These are phyloP conservation scores for Elgonia sp. DNA, from an alignment of 2,888 invertebrate species.

Conservation along the genomic window DNA sequence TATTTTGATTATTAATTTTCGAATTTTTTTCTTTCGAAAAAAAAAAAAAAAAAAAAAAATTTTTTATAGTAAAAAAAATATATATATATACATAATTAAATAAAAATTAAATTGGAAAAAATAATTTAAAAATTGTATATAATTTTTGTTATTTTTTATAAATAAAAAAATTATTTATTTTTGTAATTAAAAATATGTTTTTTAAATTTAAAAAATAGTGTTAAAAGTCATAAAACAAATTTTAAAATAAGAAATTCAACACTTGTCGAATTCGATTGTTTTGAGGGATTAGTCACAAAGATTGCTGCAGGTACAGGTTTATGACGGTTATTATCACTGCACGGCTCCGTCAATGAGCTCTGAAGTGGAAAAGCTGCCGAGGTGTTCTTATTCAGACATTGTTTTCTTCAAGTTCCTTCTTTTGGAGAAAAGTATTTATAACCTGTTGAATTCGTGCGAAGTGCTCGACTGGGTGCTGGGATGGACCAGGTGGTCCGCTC, in stretches of 20 bases:
- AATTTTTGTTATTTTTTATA: too few species aligned
- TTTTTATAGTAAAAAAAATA: too few species aligned
- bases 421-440: constrained; percentile 66
- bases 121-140: too few species aligned
- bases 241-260: neutral
- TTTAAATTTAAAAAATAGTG: too few species aligned
- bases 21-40: too few species aligned
- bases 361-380: constrained; percentile 66
- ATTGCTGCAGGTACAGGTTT: constrained; percentile 60
- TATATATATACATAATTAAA: too few species aligned
- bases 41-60: too few species aligned
- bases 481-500: constrained; percentile 55
- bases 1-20: too few species aligned
- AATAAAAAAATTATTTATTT: too few species aligned
- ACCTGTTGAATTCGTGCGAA: constrained; percentile 61
- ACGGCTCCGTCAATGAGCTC: constrained; percentile 44
- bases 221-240: too few species aligned
- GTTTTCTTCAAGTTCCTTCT: constrained; percentile 49
- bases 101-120: too few species aligned
- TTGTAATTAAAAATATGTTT: too few species aligned
- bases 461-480: constrained; percentile 27
- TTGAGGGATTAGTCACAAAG: constrained; percentile 24
- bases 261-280: constrained; percentile 37
- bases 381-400: constrained; percentile 39
- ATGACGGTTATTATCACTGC: constrained; percentile 59